Percentiles rank a stretch among this genome's conserved stretches.
phyloP scores from a whole-genome alignment of 2,797 vertebrate species.

The Linurgus olivaceus region DNA sequence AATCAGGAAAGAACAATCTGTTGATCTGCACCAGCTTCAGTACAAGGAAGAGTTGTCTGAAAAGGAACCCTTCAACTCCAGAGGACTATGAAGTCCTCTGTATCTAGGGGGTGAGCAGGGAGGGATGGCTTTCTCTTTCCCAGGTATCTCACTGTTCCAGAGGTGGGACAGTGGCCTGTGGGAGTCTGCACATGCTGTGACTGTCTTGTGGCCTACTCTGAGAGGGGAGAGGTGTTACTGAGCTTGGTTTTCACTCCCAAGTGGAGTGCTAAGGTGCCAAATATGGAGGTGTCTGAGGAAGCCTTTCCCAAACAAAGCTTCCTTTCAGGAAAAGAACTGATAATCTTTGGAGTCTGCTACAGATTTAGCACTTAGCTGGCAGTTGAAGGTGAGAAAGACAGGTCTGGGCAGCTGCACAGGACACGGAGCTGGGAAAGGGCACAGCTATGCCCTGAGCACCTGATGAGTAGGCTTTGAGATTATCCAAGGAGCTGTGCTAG shows the following conservation, averaged over 20 bases:
- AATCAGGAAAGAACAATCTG: neutral
- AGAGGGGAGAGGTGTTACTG: neutral
- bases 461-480: neutral
- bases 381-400: neutral
- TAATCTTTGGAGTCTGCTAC: neutral
- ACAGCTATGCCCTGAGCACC: neutral
- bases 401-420: neutral
- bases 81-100: neutral
- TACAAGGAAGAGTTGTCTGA: neutral
- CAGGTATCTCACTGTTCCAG: neutral
- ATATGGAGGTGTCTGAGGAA: neutral
- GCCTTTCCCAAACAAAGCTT: neutral
- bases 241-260: neutral
- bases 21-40: neutral
- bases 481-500: neutral
- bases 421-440: neutral
- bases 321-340: neutral
- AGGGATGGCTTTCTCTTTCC: neutral
- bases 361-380: neutral
- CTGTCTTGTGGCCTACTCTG: neutral
- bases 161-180: neutral
- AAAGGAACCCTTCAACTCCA: neutral
- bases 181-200: fast-evolving
- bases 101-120: neutral
- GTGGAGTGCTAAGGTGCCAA: neutral